Conservation (phyloP, 2,113 vertebrate species). For the Pampusana beccarii region DNA sequence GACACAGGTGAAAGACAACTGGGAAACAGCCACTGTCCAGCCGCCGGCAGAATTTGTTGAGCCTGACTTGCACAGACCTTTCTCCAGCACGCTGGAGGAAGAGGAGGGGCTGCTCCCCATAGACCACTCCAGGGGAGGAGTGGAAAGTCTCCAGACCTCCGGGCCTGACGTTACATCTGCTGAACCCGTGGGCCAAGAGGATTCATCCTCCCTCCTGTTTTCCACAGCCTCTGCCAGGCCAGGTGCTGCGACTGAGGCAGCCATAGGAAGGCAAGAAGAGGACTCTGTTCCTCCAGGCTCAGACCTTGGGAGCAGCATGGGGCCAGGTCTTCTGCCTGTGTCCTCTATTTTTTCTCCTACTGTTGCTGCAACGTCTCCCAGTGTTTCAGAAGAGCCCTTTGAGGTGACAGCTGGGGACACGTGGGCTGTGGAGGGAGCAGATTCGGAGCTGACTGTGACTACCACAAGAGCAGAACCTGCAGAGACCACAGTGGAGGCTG, state of each 20-base stretch:
- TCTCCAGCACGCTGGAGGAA: constrained; percentile 63
- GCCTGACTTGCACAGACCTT: constrained; percentile 54
- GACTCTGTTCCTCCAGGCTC: constrained; percentile 60
- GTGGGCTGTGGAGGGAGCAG: not conserved
- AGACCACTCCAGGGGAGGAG: constrained; percentile 58
- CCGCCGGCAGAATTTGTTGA: constrained; percentile 56
- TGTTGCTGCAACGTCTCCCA: not conserved
- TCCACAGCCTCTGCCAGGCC: not conserved
- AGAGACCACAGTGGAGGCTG: not conserved
- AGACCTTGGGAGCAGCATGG: constrained; percentile 74
- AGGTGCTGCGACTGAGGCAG: not conserved
- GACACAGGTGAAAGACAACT: constrained; percentile 47
- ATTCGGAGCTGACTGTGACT: not conserved
- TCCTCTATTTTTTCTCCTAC: constrained; percentile 51
- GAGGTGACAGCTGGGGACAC: not conserved
- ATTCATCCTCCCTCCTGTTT: constrained; percentile 30
- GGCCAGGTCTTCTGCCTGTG: constrained; percentile 45
- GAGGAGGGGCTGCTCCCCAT: constrained; percentile 78
- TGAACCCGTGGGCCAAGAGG: constrained; percentile 32
- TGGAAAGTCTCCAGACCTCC: constrained; percentile 13
- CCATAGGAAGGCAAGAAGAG: constrained; percentile 50
- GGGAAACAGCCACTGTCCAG: constrained; percentile 42
- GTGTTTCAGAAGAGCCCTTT: constrained; percentile 8
- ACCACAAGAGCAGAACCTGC: not conserved
- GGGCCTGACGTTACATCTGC: not conserved